Evolutionary conservation across 2,797 vertebrate genomes (phyloP).

Genomic region (Sarcoramphus papa): DNA sequence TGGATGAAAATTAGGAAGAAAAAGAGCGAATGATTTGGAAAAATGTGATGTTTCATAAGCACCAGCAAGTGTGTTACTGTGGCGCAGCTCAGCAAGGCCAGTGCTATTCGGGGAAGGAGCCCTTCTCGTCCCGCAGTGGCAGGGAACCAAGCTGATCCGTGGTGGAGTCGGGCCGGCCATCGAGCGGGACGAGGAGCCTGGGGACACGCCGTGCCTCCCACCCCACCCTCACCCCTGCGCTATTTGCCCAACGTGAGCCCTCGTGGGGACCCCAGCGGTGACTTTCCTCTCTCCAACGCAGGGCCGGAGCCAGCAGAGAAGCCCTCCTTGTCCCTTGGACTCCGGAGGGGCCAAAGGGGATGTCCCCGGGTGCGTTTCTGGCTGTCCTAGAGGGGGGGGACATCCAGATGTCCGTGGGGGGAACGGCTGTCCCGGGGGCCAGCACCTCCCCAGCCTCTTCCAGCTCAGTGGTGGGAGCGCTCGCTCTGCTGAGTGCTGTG

Average conservation of each 20-base stretch:
- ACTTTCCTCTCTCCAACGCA: not conserved
- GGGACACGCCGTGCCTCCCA: rapidly evolving
- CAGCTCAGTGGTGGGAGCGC: not conserved
- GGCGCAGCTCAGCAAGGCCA: not conserved
- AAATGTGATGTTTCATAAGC: not conserved
- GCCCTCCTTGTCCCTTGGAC: not conserved
- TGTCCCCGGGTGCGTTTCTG: not conserved
- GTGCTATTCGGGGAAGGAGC: not conserved
- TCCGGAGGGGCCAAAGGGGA: not conserved
- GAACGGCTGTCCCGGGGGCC: not conserved
- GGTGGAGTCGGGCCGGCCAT: rapidly evolving
- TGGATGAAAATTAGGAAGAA: not conserved
- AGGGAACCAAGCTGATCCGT: not conserved
- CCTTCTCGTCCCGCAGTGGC: not conserved
- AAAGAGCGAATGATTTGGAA: not conserved
- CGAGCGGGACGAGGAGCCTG: rapidly evolving
- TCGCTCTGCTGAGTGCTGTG: not conserved
- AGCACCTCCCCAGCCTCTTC: not conserved
- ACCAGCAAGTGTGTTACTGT: not conserved
- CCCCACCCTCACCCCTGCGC: not conserved
- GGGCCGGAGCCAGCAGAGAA: not conserved
- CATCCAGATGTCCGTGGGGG: not conserved
- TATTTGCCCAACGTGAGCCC: not conserved
- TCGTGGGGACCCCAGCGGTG: rapidly evolving
- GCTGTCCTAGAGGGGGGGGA: not conserved